phyloP scores from a whole-genome alignment of 2,797 vertebrate genomes.

The Picus viridis region DNA sequence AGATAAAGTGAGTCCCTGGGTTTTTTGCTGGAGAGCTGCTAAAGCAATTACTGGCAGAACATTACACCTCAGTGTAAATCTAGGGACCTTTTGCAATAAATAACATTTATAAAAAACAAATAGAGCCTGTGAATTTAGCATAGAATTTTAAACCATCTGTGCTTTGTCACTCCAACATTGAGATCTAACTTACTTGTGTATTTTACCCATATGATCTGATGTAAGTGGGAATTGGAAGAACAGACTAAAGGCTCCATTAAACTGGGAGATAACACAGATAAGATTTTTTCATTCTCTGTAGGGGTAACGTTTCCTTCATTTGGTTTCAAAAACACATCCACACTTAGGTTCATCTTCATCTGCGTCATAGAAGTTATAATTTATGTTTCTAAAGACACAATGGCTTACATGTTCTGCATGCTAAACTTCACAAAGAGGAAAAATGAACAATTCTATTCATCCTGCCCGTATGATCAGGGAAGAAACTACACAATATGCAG shows the following conservation, averaged over 20 bases:
- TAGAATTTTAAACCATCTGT: slow-evolving; percentile 61
- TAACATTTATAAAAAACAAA: slow-evolving; percentile 47
- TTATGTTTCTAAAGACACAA: background rate
- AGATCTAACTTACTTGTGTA: slow-evolving; percentile 29
- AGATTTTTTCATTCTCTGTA: background rate
- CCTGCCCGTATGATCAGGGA: background rate
- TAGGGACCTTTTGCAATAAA: slow-evolving; percentile 47
- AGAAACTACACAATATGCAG: background rate
- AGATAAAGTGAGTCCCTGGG: slow-evolving; percentile 15
- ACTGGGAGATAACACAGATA: background rate
- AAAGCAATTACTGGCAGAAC: slow-evolving; percentile 54
- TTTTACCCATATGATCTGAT: slow-evolving; percentile 7
- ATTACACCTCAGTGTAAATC: slow-evolving; percentile 46
- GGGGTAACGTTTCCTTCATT: background rate
- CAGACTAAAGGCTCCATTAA: background rate
- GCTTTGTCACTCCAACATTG: slow-evolving; percentile 28
- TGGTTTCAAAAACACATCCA: background rate
- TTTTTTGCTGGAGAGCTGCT: slow-evolving; percentile 41
- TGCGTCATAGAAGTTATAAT: background rate
- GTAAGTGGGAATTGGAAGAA: slow-evolving; percentile 1
- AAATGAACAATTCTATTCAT: background rate
- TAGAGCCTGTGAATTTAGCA: slow-evolving; percentile 25
- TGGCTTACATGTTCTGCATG: background rate
- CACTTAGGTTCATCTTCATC: background rate
- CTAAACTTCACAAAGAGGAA: background rate